These are phyloP conservation scores for Alligator sinensis DNA, from an alignment of 2,113 vertebrate species.

Conservation along the genomic window DNA sequence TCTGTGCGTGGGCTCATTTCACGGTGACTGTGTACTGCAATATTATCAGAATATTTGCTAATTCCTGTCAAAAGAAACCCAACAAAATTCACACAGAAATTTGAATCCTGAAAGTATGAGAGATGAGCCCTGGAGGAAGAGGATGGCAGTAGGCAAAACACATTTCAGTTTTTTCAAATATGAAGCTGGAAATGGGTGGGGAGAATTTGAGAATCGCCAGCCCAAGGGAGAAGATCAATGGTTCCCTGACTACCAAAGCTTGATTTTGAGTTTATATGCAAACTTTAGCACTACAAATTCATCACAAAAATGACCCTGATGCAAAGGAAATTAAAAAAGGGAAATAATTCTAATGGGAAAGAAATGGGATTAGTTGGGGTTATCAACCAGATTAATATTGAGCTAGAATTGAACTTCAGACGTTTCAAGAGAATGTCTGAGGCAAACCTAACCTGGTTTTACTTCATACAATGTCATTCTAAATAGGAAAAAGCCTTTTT, in stretches of 20 bases:
- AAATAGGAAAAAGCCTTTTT: not conserved
- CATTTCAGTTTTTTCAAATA: not conserved
- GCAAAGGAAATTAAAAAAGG: not conserved
- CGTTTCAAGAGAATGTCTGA: not conserved
- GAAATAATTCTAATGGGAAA: not conserved
- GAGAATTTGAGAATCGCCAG: not conserved
- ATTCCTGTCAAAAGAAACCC: not conserved
- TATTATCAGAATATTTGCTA: slow-evolving; percentile 1
- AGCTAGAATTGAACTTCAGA: not conserved
- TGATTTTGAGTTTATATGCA: not conserved
- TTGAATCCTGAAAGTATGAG: not conserved
- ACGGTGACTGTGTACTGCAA: not conserved
- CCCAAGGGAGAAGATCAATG: not conserved
- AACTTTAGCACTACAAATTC: not conserved
- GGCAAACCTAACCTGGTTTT: not conserved
- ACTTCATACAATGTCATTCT: not conserved
- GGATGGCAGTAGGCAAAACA: not conserved
- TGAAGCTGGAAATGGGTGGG: not conserved
- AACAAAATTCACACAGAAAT: not conserved
- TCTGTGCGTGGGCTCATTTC: not conserved
- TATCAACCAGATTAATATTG: not conserved
- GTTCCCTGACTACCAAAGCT: not conserved
- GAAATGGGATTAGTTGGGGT: not conserved
- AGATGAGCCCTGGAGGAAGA: not conserved
- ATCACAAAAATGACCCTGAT: not conserved